Evolutionary conservation across 2,888 invertebrate genomes (phyloP), one percentile per base, ranked within the genome.

Genomic region (Drosophila rellima): DNA sequence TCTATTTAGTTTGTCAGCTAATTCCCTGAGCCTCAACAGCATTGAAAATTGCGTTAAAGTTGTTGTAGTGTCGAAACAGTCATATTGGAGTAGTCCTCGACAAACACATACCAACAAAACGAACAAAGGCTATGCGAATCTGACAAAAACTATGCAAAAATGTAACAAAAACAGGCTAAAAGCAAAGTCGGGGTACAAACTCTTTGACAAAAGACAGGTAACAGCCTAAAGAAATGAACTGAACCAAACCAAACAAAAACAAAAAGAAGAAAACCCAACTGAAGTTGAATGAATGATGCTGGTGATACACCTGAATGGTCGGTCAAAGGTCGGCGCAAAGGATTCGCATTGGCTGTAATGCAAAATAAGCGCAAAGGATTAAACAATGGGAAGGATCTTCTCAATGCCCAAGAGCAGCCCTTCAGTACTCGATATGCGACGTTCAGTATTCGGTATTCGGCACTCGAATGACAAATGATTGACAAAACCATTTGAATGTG

Each of bases 291-390:
- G 60, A 45, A 56, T 45, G 42, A 45, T n/a, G 54, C 40, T 40
- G 23, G 20, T 10, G 17, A 15, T 57, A 18, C 56, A 47, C 17
- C 61, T 73, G 83, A 74, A 77, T 74, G 78, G 65, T 57, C 47
- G 39, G 65, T 33, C 31, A 47, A 50, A 48, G 37, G 48, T 54
- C 55, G 37, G 44, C 18, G 73, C 78, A 61, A 77, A 62, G 79
- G 78, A 67, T 73, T 72, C 63, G 71, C 70, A 62, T 56, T 47
- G 63, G 57, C 20, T 42, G 37, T 55, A 61, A 85, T 86, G 90
- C 80, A 86, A 88, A 89, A 80, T 70, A 70, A 82, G 81, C 81
- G 80, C 89, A 79, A 88, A 78, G 77, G 77, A 77, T 77, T 70
- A 35, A 72, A 82, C 61, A 67, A 79, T 54, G 69, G 54, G 29